A percentile compares a stretch with the other conserved stretches of the same genome.
These are phyloP conservation scores for Alviniconcha marisindica DNA, from an alignment of 1,140 invertebrate species.

Conservation along the genomic window DNA sequence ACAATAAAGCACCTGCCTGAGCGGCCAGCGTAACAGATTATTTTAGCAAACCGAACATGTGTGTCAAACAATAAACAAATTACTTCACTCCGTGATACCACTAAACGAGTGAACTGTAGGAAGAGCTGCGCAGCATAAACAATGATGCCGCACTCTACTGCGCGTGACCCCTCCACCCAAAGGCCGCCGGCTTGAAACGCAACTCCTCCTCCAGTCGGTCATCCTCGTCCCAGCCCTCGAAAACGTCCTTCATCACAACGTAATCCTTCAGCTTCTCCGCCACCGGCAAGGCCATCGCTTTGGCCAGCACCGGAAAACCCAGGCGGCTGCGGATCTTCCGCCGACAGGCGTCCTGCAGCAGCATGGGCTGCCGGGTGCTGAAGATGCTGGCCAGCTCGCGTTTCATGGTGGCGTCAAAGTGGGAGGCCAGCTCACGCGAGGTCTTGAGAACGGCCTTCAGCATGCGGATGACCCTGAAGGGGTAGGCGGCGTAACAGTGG, in stretches of 20 bases:
- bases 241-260: conserved; percentile 59
- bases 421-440: conserved; percentile 54
- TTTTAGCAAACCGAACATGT: no score
- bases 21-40: no score
- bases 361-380: conserved; percentile 52
- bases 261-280: conserved; percentile 66
- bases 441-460: conserved; percentile 60
- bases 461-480: conserved; percentile 53
- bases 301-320: conserved; percentile 50
- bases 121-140: no score
- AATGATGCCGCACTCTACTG: no score
- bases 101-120: no score
- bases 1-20: no score
- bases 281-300: conserved; percentile 57
- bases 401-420: conserved; percentile 55
- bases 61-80: no score
- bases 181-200: conserved; percentile 77
- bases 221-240: conserved; percentile 47
- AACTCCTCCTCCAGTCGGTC: conserved; percentile 36
- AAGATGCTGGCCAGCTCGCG: conserved; percentile 62
- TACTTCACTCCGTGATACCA: no score
- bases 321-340: conserved; percentile 58
- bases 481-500: conserved; percentile 59
- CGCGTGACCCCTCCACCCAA: background rate
- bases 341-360: conserved; percentile 61